Evolutionary conservation across 2,888 invertebrate species (phyloP), one percentile per base, ranked within the genome.

Genomic region (Timema podura): DNA sequence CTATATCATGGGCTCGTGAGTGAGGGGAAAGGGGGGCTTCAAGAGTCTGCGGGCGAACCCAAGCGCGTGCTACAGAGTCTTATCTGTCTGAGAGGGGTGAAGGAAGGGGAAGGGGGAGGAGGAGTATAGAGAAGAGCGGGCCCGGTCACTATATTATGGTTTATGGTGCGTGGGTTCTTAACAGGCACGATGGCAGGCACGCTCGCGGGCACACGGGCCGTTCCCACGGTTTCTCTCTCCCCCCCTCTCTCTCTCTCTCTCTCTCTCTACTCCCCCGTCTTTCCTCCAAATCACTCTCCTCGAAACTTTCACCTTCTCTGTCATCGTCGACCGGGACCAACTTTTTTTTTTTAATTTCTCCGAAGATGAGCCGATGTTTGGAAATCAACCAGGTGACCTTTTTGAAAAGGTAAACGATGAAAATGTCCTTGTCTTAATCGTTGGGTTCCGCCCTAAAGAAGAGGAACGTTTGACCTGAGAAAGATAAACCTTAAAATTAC

Each of bases 91-190:
- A 30, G 30, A 1, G 1, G 1, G 5, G 57, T 57, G n/a, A 5
- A 8, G 61, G 61, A 15, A 9, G 61, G 44, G 44, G 6, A 15
- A 45, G 44, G 51, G n/a, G 51, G 51, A 2, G n/a, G 51, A 3
- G 61, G 6, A 61, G 16, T 45, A 30, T 61, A 30, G 61, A 30
- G 11, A 11, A 51, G 51, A n/a, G 49, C 61, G 61, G 61, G 11
- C 57, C 57, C 30, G 16, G 16, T 15, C 57, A 30, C 16, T 57
- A 57, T 57, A 57, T 30, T 61, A 61, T 61, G 30, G 10, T 61
- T 61, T 30, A 30, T 13, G 13, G 45, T 45, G 61, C 61, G 61
- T 61, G 61, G 61, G 61, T 61, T 61, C 45, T 30, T 30, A 30
- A 30, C 61, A 61, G 6, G 44, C 10, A 15, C 61, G 44, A 30